These are phyloP conservation scores for Arctia plantaginis DNA, from an alignment of 2,888 invertebrate genomes.

Conservation along the genomic window DNA sequence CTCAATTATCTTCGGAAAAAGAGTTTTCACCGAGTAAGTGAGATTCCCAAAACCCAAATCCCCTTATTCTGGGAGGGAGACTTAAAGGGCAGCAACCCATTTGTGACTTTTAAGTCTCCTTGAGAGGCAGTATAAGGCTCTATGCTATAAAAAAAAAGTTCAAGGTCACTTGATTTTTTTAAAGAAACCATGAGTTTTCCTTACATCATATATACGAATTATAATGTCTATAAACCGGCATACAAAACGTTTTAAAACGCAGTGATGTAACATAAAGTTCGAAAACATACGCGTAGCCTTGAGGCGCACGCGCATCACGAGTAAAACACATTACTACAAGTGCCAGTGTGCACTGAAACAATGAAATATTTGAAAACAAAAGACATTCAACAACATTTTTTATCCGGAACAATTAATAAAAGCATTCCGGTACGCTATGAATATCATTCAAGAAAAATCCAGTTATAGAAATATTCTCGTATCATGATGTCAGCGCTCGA, in stretches of 20 bases:
- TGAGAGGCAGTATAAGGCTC: too few species aligned
- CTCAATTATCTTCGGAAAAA: not conserved
- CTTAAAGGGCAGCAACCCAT: too few species aligned
- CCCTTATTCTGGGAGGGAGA: too few species aligned
- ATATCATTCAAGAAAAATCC: constrained; percentile 9
- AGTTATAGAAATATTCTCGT: not conserved
- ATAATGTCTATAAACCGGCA: constrained; percentile 12
- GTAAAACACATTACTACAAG: constrained; percentile 19
- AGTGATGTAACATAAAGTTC: constrained; percentile 46
- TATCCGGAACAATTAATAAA: constrained; percentile 24
- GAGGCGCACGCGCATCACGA: constrained; percentile 23
- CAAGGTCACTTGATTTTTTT: not conserved
- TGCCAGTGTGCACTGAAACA: constrained; percentile 21
- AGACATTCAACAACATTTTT: constrained; percentile 39
- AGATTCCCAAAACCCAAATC: too few species aligned
- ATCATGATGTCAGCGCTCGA: constrained; percentile 23
- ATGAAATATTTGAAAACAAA: constrained; percentile 46
- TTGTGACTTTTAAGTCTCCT: too few species aligned
- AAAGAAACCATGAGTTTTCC: not conserved
- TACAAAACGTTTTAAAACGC: constrained; percentile 30
- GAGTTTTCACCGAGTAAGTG: not conserved
- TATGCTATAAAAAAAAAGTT: not conserved
- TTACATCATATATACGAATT: not conserved
- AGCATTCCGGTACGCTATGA: not conserved
- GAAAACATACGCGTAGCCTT: constrained; percentile 31